A percentile compares a stretch with the other conserved stretches of the same genome.
These are phyloP conservation scores for Pseudoips prasinana DNA, from an alignment of 2,888 invertebrate species.

Conservation along the genomic window DNA sequence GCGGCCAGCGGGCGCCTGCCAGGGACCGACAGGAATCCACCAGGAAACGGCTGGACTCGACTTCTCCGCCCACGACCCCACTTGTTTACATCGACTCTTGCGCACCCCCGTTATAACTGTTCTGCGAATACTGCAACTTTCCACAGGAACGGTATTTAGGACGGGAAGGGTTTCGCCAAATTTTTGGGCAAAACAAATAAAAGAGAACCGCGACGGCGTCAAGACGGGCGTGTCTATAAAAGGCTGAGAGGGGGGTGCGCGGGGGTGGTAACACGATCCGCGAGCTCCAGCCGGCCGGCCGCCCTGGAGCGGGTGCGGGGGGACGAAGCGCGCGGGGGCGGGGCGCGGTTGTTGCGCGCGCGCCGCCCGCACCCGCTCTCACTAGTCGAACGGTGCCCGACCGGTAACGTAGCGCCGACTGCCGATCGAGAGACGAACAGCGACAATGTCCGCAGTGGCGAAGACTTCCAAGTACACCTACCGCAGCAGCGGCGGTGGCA, in stretches of 20 bases:
- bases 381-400: conserved; percentile 82
- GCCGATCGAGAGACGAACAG: conserved; percentile 79
- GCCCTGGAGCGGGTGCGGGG: conserved; percentile 58
- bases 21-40: conserved; percentile 59
- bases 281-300: conserved; percentile 77
- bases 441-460: conserved; percentile 88
- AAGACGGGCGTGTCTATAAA: conserved; percentile 80
- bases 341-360: conserved; percentile 53
- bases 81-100: conserved; percentile 21
- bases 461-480: conserved; percentile 96
- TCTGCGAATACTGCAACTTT: conserved; percentile 17
- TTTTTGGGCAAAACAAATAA: conserved; percentile 79
- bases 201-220: conserved; percentile 66
- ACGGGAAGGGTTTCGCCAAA: conserved; percentile 66
- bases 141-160: conserved; percentile 30
- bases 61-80: conserved; percentile 29
- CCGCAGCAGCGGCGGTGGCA: conserved; percentile 92
- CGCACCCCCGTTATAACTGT: conserved; percentile 12
- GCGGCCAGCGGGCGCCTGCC: conserved; percentile 49
- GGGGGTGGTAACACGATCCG: conserved; percentile 82
- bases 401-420: conserved; percentile 82
- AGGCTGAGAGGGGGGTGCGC: conserved; percentile 80
- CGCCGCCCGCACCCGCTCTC: conserved; percentile 73
- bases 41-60: conserved; percentile 50
- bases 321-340: conserved; percentile 32